phyloP scores from a whole-genome alignment of 2,888 invertebrate genomes.

The Ypsolopha scabrella region DNA sequence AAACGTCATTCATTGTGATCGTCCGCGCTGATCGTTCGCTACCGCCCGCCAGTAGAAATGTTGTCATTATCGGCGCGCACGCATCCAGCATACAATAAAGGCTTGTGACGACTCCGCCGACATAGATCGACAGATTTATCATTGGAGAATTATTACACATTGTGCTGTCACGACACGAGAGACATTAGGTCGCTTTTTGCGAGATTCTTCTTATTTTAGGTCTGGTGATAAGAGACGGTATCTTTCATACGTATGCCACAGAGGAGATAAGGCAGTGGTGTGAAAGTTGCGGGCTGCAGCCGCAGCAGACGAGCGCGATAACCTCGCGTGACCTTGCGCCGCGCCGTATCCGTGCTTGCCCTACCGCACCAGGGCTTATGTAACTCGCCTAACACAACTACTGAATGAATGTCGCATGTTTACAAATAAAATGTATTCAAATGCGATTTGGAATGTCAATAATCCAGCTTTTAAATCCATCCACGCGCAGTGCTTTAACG shows the following conservation, averaged over 20 bases:
- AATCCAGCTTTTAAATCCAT: slow-evolving; percentile 29
- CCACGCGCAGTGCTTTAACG: slow-evolving; percentile 15
- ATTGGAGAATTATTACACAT: slow-evolving; percentile 25
- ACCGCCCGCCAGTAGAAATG: slow-evolving; percentile 63
- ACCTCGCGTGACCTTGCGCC: slow-evolving; percentile 45
- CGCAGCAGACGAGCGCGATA: slow-evolving; percentile 33
- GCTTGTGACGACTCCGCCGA: slow-evolving; percentile 29
- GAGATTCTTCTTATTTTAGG: background rate
- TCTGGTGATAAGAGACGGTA: background rate
- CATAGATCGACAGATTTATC: slow-evolving; percentile 35
- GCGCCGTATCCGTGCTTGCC: slow-evolving; percentile 27
- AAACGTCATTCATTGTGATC: slow-evolving; percentile 67
- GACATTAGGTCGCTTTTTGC: slow-evolving; percentile 16
- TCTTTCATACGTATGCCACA: slow-evolving; percentile 20
- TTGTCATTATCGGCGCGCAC: slow-evolving; percentile 61
- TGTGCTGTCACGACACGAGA: slow-evolving; percentile 18
- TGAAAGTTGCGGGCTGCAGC: slow-evolving; percentile 38
- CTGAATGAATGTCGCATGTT: background rate
- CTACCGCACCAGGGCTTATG: slow-evolving; percentile 10
- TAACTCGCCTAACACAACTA: background rate
- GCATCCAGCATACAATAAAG: slow-evolving; percentile 53
- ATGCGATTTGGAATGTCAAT: slow-evolving; percentile 12
- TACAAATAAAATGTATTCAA: background rate
- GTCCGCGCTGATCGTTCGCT: slow-evolving; percentile 55
- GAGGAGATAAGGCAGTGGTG: slow-evolving; percentile 29